Conservation (phyloP, 2,113 vertebrate genomes). For the Silurus asotus region DNA sequence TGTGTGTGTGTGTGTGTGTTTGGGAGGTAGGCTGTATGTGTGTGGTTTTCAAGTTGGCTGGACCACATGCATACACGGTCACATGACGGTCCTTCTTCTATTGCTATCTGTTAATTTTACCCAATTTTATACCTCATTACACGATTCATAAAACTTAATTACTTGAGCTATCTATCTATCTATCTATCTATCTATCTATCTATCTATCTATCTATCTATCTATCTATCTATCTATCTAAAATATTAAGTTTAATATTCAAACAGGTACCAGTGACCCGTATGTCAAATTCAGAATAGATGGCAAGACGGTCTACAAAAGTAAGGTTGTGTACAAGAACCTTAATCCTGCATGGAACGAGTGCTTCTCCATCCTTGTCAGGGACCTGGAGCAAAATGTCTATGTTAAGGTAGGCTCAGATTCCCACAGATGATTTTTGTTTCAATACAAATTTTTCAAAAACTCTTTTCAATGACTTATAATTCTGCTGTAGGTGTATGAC, state of each 20-base stretch:
- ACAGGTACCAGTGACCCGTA: constrained; percentile 93
- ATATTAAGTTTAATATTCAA: constrained; percentile 8
- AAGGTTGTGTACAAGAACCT: constrained; percentile 92
- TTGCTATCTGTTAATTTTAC: background rate
- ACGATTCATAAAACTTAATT: background rate
- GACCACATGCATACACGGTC: background rate
- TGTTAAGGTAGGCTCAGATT: constrained; percentile 78
- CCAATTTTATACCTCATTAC: too few relatives aligned
- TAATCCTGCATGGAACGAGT: constrained; percentile 93
- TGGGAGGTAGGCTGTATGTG: background rate
- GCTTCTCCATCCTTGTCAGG: constrained; percentile 83
- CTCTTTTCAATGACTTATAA: background rate
- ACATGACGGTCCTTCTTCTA: background rate
- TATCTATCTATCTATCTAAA: background rate
- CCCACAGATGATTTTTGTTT: background rate
- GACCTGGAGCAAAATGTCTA: constrained; percentile 81
- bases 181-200: too few relatives aligned
- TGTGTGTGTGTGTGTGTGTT: background rate
- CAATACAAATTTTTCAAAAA: background rate
- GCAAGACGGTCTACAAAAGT: constrained; percentile 95
- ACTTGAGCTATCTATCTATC: background rate
- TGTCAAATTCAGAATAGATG: constrained; percentile 93
- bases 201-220: too few relatives aligned
- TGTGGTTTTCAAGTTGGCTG: constrained; percentile 16
- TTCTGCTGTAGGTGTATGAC: constrained; percentile 83